Percentiles rank a stretch among this genome's conserved stretches.
phyloP scores from a whole-genome alignment of 1,140 invertebrate species.

The Pseudomyrmex flavicornis region DNA sequence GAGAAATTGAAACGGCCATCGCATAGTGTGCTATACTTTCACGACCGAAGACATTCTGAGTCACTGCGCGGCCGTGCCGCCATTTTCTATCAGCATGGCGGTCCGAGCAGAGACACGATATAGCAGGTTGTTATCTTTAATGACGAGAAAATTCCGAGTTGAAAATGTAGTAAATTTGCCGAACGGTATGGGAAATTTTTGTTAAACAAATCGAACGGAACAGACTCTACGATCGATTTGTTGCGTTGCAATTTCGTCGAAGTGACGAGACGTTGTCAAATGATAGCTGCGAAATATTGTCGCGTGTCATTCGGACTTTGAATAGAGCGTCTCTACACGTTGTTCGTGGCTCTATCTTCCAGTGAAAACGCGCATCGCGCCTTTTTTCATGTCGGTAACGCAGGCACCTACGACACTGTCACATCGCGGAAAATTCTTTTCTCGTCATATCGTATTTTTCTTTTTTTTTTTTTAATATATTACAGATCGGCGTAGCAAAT shows the following conservation, averaged over 20 bases:
- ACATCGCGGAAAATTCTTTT: conserved; percentile 55
- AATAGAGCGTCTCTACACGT: conserved; percentile 41
- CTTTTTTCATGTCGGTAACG: conserved; percentile 75
- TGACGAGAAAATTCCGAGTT: not conserved
- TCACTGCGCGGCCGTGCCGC: not conserved
- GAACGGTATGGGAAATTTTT: too few relatives aligned
- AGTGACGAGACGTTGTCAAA: not conserved
- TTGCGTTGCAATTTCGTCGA: conserved; percentile 2
- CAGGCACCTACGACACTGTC: conserved; percentile 45
- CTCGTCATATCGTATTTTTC: not conserved
- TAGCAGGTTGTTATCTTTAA: not conserved
- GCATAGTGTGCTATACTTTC: conserved; percentile 18
- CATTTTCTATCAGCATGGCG: conserved; percentile 39
- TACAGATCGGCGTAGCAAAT: not conserved
- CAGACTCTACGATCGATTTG: not conserved
- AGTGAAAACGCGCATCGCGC: conserved; percentile 65
- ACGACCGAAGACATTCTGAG: conserved; percentile 1
- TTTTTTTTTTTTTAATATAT: not conserved
- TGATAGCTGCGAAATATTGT: not conserved
- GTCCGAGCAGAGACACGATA: not conserved
- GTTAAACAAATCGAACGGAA: not conserved
- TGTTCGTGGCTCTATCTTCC: conserved; percentile 81
- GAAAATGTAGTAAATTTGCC: not conserved
- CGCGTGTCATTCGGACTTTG: conserved; percentile 9
- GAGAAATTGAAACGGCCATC: conserved; percentile 24